Conservation (phyloP, 2,797 vertebrate species). For the Rhinophrynus dorsalis region DNA sequence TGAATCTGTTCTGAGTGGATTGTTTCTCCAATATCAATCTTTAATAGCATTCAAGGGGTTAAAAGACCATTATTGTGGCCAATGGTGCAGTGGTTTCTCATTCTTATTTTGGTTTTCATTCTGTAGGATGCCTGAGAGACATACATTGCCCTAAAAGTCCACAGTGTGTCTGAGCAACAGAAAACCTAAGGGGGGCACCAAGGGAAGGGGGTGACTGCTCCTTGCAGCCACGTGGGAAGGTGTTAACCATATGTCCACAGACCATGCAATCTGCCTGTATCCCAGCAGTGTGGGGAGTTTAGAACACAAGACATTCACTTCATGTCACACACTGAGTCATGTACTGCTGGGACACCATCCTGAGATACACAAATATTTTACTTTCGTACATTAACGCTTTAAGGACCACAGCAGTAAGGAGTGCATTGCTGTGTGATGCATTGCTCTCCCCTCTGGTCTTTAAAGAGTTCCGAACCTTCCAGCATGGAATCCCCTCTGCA, state of each 20-base stretch:
- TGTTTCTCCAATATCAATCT: too few relatives aligned
- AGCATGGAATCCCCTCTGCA: not conserved
- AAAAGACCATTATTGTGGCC: too few relatives aligned
- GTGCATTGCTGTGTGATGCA: too few relatives aligned
- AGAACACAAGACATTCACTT: slow-evolving; percentile 19
- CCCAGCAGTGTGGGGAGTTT: slow-evolving; percentile 12
- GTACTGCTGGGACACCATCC: not conserved
- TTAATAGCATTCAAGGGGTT: too few relatives aligned
- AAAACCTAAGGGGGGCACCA: slow-evolving; percentile 10
- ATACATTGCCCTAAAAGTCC: slow-evolving; percentile 37
- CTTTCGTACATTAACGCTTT: too few relatives aligned
- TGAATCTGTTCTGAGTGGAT: too few relatives aligned
- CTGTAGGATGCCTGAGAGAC: slow-evolving; percentile 37
- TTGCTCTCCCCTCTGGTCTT: too few relatives aligned
- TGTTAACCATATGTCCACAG: slow-evolving; percentile 35
- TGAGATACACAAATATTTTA: not conserved
- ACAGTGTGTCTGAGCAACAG: slow-evolving; percentile 30
- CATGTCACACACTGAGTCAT: not conserved
- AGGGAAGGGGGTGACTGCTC: slow-evolving; percentile 32
- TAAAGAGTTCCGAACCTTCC: too few relatives aligned
- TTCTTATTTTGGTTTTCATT: too few relatives aligned
- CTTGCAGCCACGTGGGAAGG: slow-evolving; percentile 20
- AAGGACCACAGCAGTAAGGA: too few relatives aligned
- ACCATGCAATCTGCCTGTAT: slow-evolving; percentile 39
- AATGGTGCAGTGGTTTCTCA: too few relatives aligned